These are phyloP conservation scores for Dryocosmus kuriphilus DNA, from an alignment of 2,888 invertebrate species.

Conservation along the genomic window DNA sequence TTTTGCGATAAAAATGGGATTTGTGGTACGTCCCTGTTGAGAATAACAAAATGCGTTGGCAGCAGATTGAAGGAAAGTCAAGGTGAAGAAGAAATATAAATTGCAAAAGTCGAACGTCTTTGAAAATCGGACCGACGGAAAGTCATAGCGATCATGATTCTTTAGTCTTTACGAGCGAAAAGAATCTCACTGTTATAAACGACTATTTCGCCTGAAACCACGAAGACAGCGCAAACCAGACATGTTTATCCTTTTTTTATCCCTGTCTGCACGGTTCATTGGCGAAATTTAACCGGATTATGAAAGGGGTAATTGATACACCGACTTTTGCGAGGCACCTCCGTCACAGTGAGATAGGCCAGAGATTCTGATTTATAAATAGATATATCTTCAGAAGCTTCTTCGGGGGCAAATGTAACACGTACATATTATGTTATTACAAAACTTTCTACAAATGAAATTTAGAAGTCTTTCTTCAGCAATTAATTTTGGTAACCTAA, in stretches of 20 bases:
- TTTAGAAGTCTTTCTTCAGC: neutral
- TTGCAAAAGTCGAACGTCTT: neutral
- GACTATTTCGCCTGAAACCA: neutral
- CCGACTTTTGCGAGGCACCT: neutral
- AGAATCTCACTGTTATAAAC: conserved; percentile 2
- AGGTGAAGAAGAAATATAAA: neutral
- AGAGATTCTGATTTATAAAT: conserved; percentile 24
- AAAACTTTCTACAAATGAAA: neutral
- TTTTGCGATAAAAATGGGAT: neutral
- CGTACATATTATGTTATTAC: neutral
- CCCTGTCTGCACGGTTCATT: neutral
- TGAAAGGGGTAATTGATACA: conserved; percentile 1
- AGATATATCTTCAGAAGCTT: neutral
- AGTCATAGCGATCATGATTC: neutral
- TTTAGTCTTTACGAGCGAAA: conserved; percentile 1
- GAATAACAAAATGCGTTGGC: neutral
- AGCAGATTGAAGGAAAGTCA: conserved; percentile 3
- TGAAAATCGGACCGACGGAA: neutral
- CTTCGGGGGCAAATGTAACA: neutral
- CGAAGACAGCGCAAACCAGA: neutral
- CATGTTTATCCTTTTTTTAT: conserved; percentile 7
- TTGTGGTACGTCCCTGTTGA: no score
- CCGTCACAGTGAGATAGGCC: conserved; percentile 12
- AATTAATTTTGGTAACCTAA: neutral
- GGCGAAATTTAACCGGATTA: neutral